Base-by-base conservation (phyloP, 1,140 invertebrate genomes). In the Drosophila bipectinata region DNA sequence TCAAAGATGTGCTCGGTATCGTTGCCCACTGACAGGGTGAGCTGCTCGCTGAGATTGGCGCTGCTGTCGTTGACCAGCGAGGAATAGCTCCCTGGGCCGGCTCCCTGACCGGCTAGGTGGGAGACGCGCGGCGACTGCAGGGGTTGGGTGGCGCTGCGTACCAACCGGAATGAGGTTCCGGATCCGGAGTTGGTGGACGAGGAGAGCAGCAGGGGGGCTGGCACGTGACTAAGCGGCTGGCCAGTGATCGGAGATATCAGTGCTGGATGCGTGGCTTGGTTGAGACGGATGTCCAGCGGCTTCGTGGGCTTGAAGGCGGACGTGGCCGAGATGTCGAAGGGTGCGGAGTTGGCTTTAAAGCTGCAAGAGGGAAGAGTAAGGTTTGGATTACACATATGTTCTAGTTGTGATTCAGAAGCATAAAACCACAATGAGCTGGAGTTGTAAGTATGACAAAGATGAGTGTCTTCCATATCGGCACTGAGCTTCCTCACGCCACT, bases 261-360 rank as follows among this genome's bases (percentile, higher is more conserved):
- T 39, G 72, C 76, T 30, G 78, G 55, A 4, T 71, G 77, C 7
- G 54, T 63, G 7, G 24, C 63, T 56, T 56, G 66, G 51, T 7
- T 62, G 28, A 59, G 47, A 37, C 83, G 69, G 55, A 90, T 87
- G 49, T 90, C 89, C 73, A 90, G 56, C 39, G 78, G 81, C 55
- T 85, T 90, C 54, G 89, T 89, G 49, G 88, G 89, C 73, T 85
- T 91, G 14, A 91, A 91, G 28, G 89, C 89, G 54, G 89, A 91
- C 41, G 81, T 64, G 56, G 73, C 71, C 62, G 84, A 89, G 64
- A 88, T 88, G 72, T 83, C 84, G 39, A 89, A 83, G 64, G 89
- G 80, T 73, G 88, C 79, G 45, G 79, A 79, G 66, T 79, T 91
- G 57, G 81, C 85, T 90, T 91, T 91, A 34, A 91, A 91, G 89